Base-by-base conservation (phyloP, 2,797 vertebrate genomes). In the Urosaurus nigricauda region DNA sequence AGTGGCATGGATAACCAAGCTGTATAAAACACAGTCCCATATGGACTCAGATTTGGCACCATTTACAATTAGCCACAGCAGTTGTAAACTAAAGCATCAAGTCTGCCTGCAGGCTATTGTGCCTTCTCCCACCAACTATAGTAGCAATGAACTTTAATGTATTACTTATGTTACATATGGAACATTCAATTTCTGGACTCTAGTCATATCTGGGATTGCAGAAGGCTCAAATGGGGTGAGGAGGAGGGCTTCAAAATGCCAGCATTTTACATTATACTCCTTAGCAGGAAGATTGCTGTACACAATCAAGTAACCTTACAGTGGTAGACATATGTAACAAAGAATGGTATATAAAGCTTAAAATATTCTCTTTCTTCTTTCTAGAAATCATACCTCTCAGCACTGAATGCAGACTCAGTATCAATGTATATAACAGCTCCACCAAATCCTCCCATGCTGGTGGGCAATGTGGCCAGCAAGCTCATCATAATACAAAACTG, bases 401-500 rank as follows among this genome's bases (percentile, higher is more conserved):
- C 98, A 94, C 97, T 97, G 92, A 98, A 98, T 0, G 98, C 97
- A 16, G 97, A 97, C 73, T 98, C 98, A 2, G 98, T 98, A 95
- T 98, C 98, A 0, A 98, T 96, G 89, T 97, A 98, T 89, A 97
- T 94, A 84, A 98, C 98, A 70, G 96, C 96, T 43, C 97, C 96
- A 93, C 97, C 96, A 40, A 98, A 93, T 89, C 98, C 98, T 78
- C 98, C 98, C 96, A 97, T 95, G 88, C 87, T 94, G 75, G 90
- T 88, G 3, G 98, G 97, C 70, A 98, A 93, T 0, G 98, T 98
- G 86, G 98, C 97, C 94, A 98, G 86, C 84, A 98, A 94, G 79
- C 98, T 97, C 93, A 98, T 88, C 97, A 98, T 98, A 87, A 98
- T 95, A 91, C 98, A 98, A 94, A 98, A 96, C 0, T 98, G 98